Conservation (phyloP, 2,888 invertebrate genomes). For the Amphipyra tragopoginis region DNA sequence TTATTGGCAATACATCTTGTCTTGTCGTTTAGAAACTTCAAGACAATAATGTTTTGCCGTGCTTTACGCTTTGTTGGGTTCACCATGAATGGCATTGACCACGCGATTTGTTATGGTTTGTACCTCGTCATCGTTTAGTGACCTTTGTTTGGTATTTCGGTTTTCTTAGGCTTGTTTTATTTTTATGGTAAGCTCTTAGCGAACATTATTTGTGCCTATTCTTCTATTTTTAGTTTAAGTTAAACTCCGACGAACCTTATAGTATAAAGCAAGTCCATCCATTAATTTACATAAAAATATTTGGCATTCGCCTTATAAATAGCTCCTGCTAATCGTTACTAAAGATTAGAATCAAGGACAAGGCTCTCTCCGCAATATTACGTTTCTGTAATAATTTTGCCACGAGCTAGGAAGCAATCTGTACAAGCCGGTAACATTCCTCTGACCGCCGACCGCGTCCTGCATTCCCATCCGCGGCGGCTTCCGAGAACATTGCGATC, state of each 20-base stretch:
- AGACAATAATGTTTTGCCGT: constrained; percentile 58
- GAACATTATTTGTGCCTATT: constrained; percentile 20
- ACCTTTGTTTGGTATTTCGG: constrained; percentile 59
- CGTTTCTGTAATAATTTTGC: constrained; percentile 49
- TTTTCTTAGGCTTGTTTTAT: constrained; percentile 38
- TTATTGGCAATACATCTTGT: constrained; percentile 29
- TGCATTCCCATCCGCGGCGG: constrained; percentile 80
- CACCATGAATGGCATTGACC: constrained; percentile 67
- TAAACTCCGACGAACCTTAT: not conserved
- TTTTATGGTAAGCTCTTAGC: constrained; percentile 33
- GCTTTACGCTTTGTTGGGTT: constrained; percentile 60
- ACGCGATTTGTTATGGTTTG: constrained; percentile 64
- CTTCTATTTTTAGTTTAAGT: constrained; percentile 1
- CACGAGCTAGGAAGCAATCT: constrained; percentile 64
- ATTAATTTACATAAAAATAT: constrained; percentile 16
- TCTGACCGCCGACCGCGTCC: constrained; percentile 71
- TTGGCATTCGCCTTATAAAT: constrained; percentile 22
- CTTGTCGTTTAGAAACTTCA: constrained; percentile 49
- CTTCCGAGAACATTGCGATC: constrained; percentile 81
- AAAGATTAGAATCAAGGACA: constrained; percentile 28
- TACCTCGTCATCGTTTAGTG: constrained; percentile 58
- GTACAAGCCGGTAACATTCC: constrained; percentile 70
- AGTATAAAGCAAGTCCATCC: not conserved
- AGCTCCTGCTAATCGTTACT: constrained; percentile 20
- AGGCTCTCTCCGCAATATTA: constrained; percentile 29